Evolutionary conservation across 2,888 invertebrate species (phyloP), one percentile per base, ranked within the genome.

Genomic region (Hyalella azteca): DNA sequence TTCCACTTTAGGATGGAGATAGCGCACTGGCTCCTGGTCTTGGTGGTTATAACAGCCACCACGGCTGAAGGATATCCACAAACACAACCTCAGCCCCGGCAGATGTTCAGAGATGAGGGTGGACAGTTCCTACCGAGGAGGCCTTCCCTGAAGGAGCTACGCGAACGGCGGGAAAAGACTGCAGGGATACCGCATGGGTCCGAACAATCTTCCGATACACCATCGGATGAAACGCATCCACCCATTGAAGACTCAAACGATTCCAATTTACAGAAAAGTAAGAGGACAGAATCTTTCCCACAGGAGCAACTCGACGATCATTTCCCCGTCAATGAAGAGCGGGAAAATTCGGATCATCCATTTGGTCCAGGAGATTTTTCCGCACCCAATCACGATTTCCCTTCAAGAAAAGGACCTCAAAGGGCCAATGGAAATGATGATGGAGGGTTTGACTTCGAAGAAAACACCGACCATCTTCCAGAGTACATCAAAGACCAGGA

Each of bases 381-480:
- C 3, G 29, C 66, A 3, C 66, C 66, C 13, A 66, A 66, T 36
- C 5, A 36, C 36, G 36, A 32, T 19, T 66, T 66, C 19, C 66
- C 32, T 0, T 22, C 54, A 1, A 22, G 54, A 54, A 29, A 11
- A 54, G 54, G 54, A 54, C 15, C 36, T 5, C 32, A 19, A 0
- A 36, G 36, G n/a, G 9, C 15, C 45, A 11, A 9, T 45, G 45
- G 15, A 45, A 9, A 15, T 15, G 66, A 66, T 1, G 1, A 19
- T 36, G 39, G 36, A 5, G 66, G 36, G 2, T 66, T 66, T 36
- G 36, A 36, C 36, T 66, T 66, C n/a, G 66, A 66, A 19, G 66
- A 66, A 36, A 66, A 66, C 66, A 66, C 66, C 7, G 66, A 66
- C 29, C 36, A 36, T 4, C 66, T 66, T 32, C 66, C 66, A 7